These are phyloP conservation scores for Halcyon chelicuti DNA, from an alignment of 2,797 vertebrate genomes.

Conservation along the genomic window DNA sequence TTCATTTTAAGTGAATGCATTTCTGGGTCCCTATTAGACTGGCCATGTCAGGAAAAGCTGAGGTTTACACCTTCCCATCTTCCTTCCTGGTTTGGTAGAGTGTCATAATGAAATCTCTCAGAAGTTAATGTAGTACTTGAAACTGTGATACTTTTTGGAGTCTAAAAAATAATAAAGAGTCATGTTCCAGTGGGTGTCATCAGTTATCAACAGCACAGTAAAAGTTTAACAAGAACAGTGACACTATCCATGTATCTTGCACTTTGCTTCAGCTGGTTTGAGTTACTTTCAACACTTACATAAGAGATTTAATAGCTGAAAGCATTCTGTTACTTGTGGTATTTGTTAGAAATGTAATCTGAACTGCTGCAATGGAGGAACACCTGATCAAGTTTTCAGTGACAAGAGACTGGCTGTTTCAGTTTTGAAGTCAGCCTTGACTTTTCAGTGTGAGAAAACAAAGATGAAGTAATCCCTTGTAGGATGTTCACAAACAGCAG, in stretches of 20 bases:
- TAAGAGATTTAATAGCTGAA: slow-evolving; percentile 67
- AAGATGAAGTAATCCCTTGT: slow-evolving; percentile 6
- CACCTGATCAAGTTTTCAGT: slow-evolving; percentile 49
- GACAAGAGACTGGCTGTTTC: slow-evolving; percentile 27
- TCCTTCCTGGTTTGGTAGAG: not conserved
- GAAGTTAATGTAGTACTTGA: slow-evolving; percentile 31
- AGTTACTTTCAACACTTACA: slow-evolving; percentile 66
- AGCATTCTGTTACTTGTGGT: slow-evolving; percentile 59
- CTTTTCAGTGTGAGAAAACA: slow-evolving; percentile 28
- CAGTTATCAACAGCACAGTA: slow-evolving; percentile 31
- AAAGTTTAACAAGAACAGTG: not conserved
- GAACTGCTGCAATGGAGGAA: slow-evolving; percentile 24
- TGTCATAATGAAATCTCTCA: slow-evolving; percentile 15
- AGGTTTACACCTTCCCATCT: slow-evolving; percentile 12
- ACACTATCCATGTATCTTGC: not conserved
- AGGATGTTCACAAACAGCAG: not conserved
- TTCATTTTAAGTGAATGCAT: slow-evolving; percentile 34
- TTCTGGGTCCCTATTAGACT: not conserved
- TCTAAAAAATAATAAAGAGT: not conserved
- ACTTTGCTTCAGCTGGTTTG: slow-evolving; percentile 59
- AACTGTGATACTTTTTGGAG: not conserved
- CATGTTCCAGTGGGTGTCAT: not conserved
- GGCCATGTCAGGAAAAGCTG: not conserved
- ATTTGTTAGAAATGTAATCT: slow-evolving; percentile 67
- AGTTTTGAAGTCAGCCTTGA: slow-evolving; percentile 25